Conservation (phyloP, 2,797 vertebrate genomes). For the Clarias platycephalus region DNA sequence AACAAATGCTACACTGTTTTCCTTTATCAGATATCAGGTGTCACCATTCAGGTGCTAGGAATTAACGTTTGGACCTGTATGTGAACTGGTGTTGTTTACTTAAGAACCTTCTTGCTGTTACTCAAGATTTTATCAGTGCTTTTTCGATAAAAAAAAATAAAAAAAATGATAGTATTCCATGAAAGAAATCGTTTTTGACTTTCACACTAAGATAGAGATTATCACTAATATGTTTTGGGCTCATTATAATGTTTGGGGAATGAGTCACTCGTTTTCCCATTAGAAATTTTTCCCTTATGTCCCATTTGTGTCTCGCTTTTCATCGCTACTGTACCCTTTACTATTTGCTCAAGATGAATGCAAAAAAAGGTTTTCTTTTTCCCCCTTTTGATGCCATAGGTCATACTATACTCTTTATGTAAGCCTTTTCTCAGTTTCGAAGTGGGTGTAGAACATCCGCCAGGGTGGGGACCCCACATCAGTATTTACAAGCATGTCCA, state of each 20-base stretch:
- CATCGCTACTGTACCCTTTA: conserved; percentile 2
- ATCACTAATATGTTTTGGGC: not conserved
- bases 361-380: not conserved
- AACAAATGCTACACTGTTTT: conserved; percentile 7
- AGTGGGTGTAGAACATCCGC: conserved; percentile 45
- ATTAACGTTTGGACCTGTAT: not conserved
- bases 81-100: conserved; percentile 1
- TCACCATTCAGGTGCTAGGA: not conserved
- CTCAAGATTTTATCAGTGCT: not conserved
- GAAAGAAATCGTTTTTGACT: not conserved
- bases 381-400: conserved; percentile 17
- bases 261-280: conserved; percentile 25
- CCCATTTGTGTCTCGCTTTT: conserved; percentile 10
- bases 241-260: conserved; percentile 19
- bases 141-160: not conserved
- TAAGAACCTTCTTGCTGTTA: not conserved
- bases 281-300: conserved; percentile 3
- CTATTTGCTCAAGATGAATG: conserved; percentile 36
- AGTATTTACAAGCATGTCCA: conserved; percentile 48
- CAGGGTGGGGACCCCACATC: conserved; percentile 42
- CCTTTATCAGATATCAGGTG: not conserved
- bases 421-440: conserved; percentile 23
- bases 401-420: conserved; percentile 13
- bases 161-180: not conserved
- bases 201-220: conserved; percentile 1